Evolutionary conservation across 2,113 vertebrate species (phyloP).

Genomic region (Halichoerus grypus): DNA sequence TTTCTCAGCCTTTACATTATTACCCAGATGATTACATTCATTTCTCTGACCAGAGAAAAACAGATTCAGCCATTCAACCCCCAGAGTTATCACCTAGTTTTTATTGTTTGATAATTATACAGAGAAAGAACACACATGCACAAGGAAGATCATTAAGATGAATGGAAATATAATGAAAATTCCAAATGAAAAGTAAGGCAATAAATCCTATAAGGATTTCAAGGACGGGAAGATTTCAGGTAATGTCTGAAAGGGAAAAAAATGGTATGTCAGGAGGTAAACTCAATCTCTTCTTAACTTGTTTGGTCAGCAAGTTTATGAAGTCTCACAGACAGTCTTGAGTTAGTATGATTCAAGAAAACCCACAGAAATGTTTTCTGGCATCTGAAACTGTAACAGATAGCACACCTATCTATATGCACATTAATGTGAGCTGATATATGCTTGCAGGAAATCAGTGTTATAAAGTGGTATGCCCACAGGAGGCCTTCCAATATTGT

Average conservation of each 20-base stretch:
- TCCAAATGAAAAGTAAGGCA: conserved; percentile 7
- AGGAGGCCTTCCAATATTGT: not conserved
- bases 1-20: not conserved
- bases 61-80: not conserved
- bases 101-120: not conserved
- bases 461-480: not conserved
- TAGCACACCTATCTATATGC: conserved; percentile 51
- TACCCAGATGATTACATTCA: not conserved
- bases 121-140: not conserved
- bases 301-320: not conserved
- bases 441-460: conserved; percentile 40
- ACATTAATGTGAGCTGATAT: conserved; percentile 51
- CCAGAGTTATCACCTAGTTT: not conserved
- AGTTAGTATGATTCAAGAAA: conserved; percentile 45
- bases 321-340: conserved; percentile 10
- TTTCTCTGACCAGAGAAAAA: conserved; percentile 41
- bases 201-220: not conserved
- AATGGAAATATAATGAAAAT: conserved; percentile 33
- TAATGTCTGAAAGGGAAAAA: not conserved
- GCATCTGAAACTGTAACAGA: conserved; percentile 56
- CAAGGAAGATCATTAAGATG: not conserved
- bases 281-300: conserved; percentile 24
- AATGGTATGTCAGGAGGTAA: not conserved
- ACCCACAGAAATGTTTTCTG: conserved; percentile 29
- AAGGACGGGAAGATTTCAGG: not conserved